Conservation (phyloP, 1,140 invertebrate genomes). For the Scaptomyza hsui region DNA sequence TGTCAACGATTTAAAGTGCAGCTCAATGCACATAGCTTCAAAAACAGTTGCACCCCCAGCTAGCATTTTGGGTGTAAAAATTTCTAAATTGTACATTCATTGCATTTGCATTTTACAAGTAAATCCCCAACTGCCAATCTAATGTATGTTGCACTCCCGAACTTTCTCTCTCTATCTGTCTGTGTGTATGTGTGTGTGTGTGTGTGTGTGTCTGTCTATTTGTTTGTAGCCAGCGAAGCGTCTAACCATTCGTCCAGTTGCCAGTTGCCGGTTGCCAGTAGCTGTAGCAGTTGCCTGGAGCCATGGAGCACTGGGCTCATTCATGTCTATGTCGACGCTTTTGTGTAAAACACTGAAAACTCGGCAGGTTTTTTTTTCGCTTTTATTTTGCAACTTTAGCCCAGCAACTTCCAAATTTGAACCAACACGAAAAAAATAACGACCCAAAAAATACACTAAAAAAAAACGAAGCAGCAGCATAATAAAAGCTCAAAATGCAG, state of each 20-base stretch:
- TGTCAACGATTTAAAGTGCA: conserved; percentile 36
- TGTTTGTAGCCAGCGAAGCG: conserved; percentile 77
- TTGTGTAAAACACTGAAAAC: conserved; percentile 81
- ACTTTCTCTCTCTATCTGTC: conserved; percentile 40
- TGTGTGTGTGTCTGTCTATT: conserved; percentile 53
- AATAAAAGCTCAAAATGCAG: conserved; percentile 79
- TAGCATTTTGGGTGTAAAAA: conserved; percentile 77
- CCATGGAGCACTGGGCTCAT: conserved; percentile 38
- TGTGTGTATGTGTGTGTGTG: conserved; percentile 2
- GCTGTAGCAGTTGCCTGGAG: conserved; percentile 29
- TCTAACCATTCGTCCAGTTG: conserved; percentile 75
- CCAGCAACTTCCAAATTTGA: conserved; percentile 72
- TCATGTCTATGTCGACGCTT: conserved; percentile 74
- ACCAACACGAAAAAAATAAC: conserved; percentile 56
- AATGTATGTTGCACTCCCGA: conserved; percentile 74
- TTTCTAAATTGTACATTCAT: conserved; percentile 82
- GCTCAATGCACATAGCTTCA: conserved; percentile 38
- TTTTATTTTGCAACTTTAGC: conserved; percentile 53
- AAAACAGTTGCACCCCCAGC: conserved; percentile 39
- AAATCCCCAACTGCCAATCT: conserved; percentile 82
- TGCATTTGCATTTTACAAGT: conserved; percentile 82
- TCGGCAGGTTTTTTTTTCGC: conserved; percentile 58
- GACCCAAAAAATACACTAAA: conserved; percentile 3
- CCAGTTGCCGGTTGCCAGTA: conserved; percentile 1
- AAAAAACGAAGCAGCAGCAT: conserved; percentile 39